phyloP scores from a whole-genome alignment of 2,888 invertebrate species.

The Platynereis dumerilii region DNA sequence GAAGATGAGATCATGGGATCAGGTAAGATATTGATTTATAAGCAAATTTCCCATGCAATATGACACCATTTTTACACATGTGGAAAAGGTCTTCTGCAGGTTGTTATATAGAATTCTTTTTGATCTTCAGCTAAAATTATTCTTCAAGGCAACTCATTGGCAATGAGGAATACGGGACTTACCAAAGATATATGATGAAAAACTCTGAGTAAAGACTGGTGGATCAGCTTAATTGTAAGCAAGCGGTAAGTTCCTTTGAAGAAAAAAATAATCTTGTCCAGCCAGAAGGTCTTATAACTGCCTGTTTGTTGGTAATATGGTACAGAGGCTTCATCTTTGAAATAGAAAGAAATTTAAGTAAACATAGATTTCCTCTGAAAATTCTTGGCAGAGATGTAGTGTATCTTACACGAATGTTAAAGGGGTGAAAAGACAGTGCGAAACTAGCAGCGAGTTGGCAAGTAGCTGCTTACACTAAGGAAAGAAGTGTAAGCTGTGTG shows the following conservation, averaged over 20 bases:
- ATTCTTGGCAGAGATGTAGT: neutral
- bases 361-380: neutral
- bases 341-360: neutral
- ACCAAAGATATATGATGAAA: constrained; percentile 63
- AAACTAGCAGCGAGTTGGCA: too few relatives aligned
- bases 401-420: too few relatives aligned
- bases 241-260: constrained; percentile 63
- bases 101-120: too few relatives aligned
- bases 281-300: neutral
- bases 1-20: constrained; percentile 48
- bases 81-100: too few relatives aligned
- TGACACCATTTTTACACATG: too few relatives aligned
- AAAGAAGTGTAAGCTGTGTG: too few relatives aligned
- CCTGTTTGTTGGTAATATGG: neutral
- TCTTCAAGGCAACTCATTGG: constrained; percentile 46
- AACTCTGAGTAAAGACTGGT: constrained; percentile 61
- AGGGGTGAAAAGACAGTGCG: too few relatives aligned
- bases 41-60: too few relatives aligned
- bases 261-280: neutral
- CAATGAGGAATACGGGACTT: constrained; percentile 63
- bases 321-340: neutral
- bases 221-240: constrained; percentile 65
- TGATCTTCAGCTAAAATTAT: constrained; percentile 35
- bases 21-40: too few relatives aligned
- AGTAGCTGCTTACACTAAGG: too few relatives aligned